Evolutionary conservation across 2,888 invertebrate species (phyloP), one percentile per base, ranked within the genome.

Genomic region (Heterodera filipjevi): DNA sequence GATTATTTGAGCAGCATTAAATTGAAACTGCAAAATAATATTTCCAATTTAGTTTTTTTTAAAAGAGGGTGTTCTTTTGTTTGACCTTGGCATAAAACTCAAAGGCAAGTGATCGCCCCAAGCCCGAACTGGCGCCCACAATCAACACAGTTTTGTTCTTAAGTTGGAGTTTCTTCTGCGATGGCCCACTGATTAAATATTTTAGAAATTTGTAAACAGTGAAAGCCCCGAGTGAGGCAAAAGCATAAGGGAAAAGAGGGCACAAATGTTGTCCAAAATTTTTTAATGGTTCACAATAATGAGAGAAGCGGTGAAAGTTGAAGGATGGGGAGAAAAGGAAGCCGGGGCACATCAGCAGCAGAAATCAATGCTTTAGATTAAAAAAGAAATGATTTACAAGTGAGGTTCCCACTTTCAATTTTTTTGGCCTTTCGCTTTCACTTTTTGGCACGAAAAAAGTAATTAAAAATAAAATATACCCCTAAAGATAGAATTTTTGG

Each of bases 121-220:
- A 81, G 14, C 86, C 86, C 66, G 83, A 82, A 76, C 85, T 86
- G 33, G 87, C 87, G 39, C 87, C 87, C 30, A 85, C 86, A 80
- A 87, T 87, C 66, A 87, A 79, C 70, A 85, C 87, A 3, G 85
- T 84, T 76, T 85, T 85, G 81, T 87, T 84, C 74, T 81, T 73
- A 14, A 83, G 53, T 16, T 83, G 80, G 71, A 87, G 78, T 30
- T 78, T 73, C 49, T 81, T 77, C 73, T 84, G 76, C 64, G 85
- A 83, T 2, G 86, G 85, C 27, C 86, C 86, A 19, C 86, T 86
- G 32, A 86, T 77, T 53, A 82, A 68, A 49, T 66, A 76, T 64
- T 71, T 59, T 12, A 79, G 39, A 3, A 83, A 66, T 53, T 77
- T 46, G 44, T 68, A 77, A 8, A 78, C 53, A 44, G 78, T 81